Evolutionary conservation across 1,140 invertebrate species (phyloP), one percentile per base, ranked within the genome.

Genomic region (Ectropis grisescens): DNA sequence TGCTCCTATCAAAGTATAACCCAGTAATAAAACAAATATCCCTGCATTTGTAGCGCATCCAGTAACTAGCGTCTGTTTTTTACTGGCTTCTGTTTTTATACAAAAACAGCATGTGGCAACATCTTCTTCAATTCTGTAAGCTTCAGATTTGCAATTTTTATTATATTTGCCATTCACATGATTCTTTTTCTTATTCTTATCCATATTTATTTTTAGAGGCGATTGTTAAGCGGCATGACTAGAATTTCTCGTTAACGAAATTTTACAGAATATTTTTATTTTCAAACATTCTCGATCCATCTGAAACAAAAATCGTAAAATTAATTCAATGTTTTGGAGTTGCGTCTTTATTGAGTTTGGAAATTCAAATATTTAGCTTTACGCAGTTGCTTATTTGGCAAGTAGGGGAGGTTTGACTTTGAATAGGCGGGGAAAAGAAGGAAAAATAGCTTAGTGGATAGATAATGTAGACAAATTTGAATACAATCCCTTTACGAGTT

Each of bases 1-100:
- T 19, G 95, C 96, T 42, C 85, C 85, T 2, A 97, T 82, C 7
- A 98, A 83, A 0, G 94, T 95, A 76, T 98, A 98, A 2, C 91
- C 91, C 2, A 98, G 85, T 1, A 98, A 86, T 13, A 97, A 84
- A 19, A 88, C 87, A 62, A 93, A 96, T 27, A 98, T 92, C 0
- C 94, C 94, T 13, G 96, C 81, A 70, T 96, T 95, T 4, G 93
- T 95, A 42, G 94, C 86, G 36, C 94, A 85, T 8, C 90, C 89
- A 8, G 90, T 86, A 13, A 90, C 62, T 26, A 91, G 85, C 24
- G 85, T 87, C 53, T 86, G 87, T 51, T 88, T 84, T 58, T 87
- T 87, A 41, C 85, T 84, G 55, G 85, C 86, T 56, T 86, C 85
- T 23, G 86, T 85, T 48, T 86, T 88, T 38, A 90, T 86, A 52